A percentile compares a stretch with the other conserved stretches of the same genome.
phyloP scores from a whole-genome alignment of 2,113 vertebrate genomes.

The Hippocampus barbouri region DNA sequence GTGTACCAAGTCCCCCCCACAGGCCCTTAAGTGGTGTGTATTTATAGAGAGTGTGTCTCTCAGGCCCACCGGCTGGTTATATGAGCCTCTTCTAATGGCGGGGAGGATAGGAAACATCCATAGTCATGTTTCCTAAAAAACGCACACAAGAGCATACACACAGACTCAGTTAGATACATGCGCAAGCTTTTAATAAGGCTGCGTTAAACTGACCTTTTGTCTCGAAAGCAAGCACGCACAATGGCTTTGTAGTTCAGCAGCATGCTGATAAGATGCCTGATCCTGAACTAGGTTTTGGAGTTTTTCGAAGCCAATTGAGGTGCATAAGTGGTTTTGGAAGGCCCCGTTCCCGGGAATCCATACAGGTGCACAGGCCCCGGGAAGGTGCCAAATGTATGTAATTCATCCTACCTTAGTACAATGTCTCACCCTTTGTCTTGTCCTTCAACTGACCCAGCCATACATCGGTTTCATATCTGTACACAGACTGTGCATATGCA shows the following conservation, averaged over 20 bases:
- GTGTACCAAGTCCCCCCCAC: constrained; percentile 50
- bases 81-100: constrained; percentile 71
- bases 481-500: constrained; percentile 5
- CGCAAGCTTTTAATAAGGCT: neutral
- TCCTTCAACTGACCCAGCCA: constrained; percentile 45
- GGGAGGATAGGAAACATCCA: constrained; percentile 61
- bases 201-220: constrained; percentile 29
- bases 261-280: constrained; percentile 20
- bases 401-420: constrained; percentile 12
- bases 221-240: neutral
- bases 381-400: constrained; percentile 8
- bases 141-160: constrained; percentile 42
- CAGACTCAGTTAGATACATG: constrained; percentile 20
- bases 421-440: constrained; percentile 27
- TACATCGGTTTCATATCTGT: constrained; percentile 29
- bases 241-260: neutral
- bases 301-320: constrained; percentile 19
- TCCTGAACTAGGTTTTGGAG: constrained; percentile 36
- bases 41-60: constrained; percentile 72
- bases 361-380: neutral
- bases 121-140: constrained; percentile 63
- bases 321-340: constrained; percentile 29
- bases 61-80: constrained; percentile 65
- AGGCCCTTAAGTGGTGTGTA: constrained; percentile 76
- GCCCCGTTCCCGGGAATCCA: neutral